Percentiles rank a stretch among this genome's conserved stretches.
Conservation (phyloP, 1,140 invertebrate genomes). For the Trichomalopsis sarcophagae region DNA sequence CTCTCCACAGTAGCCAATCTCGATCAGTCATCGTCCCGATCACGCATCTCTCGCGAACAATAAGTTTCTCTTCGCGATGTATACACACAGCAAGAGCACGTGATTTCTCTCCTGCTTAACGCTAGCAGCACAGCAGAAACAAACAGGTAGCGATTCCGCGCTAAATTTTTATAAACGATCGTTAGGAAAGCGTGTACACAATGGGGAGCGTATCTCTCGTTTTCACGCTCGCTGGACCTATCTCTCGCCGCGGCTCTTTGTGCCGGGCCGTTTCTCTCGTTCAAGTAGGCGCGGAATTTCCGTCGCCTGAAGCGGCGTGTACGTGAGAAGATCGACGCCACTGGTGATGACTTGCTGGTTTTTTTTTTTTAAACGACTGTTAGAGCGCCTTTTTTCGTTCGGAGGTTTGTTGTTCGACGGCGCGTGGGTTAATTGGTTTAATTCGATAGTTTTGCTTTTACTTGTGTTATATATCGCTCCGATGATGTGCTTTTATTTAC, state of each 20-base stretch:
- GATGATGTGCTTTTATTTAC: too few relatives aligned
- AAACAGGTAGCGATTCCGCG: conserved; percentile 2
- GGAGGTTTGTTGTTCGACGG: background rate
- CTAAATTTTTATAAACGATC: conserved; percentile 5
- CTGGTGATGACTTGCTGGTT: background rate
- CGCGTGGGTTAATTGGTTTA: too few relatives aligned
- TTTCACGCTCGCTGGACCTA: conserved; percentile 37
- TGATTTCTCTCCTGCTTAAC: background rate
- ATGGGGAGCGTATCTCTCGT: conserved; percentile 5
- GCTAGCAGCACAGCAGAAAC: background rate
- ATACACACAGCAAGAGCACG: background rate
- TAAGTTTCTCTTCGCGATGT: background rate
- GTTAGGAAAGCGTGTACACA: conserved; percentile 15
- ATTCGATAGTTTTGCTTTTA: too few relatives aligned
- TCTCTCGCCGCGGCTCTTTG: background rate
- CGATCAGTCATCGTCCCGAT: background rate
- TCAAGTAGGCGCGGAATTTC: conserved; percentile 18
- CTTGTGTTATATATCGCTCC: too few relatives aligned
- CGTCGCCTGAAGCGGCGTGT: background rate
- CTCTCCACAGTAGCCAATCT: background rate
- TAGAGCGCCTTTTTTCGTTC: background rate
- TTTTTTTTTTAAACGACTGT: background rate
- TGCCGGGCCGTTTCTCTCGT: conserved; percentile 3
- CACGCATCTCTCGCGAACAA: background rate
- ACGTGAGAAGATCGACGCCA: background rate